Base-by-base conservation (phyloP, 2,113 vertebrate species). In the Ornithorhynchus anatinus region DNA sequence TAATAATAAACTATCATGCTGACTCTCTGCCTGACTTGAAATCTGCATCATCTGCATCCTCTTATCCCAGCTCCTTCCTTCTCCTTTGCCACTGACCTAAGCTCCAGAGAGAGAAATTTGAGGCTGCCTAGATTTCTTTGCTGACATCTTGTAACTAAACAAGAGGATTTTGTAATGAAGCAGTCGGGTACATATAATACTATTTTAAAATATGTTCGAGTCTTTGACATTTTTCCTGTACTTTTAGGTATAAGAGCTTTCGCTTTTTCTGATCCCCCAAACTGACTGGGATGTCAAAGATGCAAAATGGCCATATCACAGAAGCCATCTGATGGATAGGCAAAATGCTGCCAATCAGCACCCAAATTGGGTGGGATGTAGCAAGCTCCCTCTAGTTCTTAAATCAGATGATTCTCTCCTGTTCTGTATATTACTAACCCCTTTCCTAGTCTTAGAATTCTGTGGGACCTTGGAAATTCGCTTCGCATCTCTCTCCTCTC, bases 131-230 rank as follows among this genome's bases (percentile, higher is more conserved):
- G 47, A 50, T 27, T 27, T 29, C 47, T 27, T 29, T 17, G 25
- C 31, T 50, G 25, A 27, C 47, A 27, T 5, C 6, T 4, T 29
- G 19, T 48, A 29, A 27, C 25, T 16, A 25, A 7, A 12, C 1
- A 6, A 9, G 8, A 17, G 45, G 7, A 3, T 19, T 7, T 25
- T 1, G 29, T 38, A 43, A 23, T 38, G 37, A 3, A 13, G 8
- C 62, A 9, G 3, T 4, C 3, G 5, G 23, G 8, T 2, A 1
- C n/a, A 2, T 29, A 10, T 3, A 5, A 1, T 3, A n/a, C 6
- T 2, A 31, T 20, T 50, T 50, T 27, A 50, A 27, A 29, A 50
- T 27, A 50, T 27, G 25, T 50, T 27, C 47, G 15, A 23, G 16
- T 27, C 47, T 50, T 27, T 27, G 47, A 29, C 3, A 27, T 27